Evolutionary conservation across 2,797 vertebrate genomes (phyloP), one percentile per base, ranked within the genome.

Genomic region (Thaleichthys pacificus): DNA sequence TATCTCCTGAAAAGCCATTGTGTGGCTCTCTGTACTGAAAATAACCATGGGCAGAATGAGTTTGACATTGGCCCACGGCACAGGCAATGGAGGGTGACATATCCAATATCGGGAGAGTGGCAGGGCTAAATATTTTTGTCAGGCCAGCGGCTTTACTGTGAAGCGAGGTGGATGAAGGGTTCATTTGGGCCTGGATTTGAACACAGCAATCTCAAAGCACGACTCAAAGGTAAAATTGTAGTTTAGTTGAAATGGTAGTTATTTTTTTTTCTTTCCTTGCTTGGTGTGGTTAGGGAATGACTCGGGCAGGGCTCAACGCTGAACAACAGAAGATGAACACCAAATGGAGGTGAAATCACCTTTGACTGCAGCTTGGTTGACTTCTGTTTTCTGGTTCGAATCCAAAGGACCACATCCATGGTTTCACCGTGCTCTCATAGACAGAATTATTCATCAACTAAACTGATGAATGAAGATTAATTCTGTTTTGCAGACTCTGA

Each of bases 51-150:
- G 73, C 70, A 77, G 87, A 92, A 91, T 89, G 82, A 88, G 80
- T 91, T 86, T 91, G 89, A 92, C 90, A 91, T 85, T 90, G 86
- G 87, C 84, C 84, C 83, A 83, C 79, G 74, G 83, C 87, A 70
- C 78, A 79, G 71, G 84, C 89, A 90, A 87, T 90, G 84, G 86
- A 91, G 85, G 87, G 83, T 91, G 91, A 89, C 90, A 87, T 84
- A 91, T 91, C 90, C 89, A 92, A 91, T 91, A 89, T 87, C 70
- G 12, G 78, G 71, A 86, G 82, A 90, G 79, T 89, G 89, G 85
- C 88, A 89, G 85, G 82, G 82, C 85, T 91, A 91, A 89, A 87
- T 84, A 89, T 88, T 88, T 87, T 81, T 84, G 86, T 89, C 86
- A 83, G 82, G 81, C 84, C 76, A 76, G 79, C 71, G 84, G 84